Evolutionary conservation across 2,797 vertebrate species (phyloP).

Genomic region (Xiphorhynchus erythropygius): DNA sequence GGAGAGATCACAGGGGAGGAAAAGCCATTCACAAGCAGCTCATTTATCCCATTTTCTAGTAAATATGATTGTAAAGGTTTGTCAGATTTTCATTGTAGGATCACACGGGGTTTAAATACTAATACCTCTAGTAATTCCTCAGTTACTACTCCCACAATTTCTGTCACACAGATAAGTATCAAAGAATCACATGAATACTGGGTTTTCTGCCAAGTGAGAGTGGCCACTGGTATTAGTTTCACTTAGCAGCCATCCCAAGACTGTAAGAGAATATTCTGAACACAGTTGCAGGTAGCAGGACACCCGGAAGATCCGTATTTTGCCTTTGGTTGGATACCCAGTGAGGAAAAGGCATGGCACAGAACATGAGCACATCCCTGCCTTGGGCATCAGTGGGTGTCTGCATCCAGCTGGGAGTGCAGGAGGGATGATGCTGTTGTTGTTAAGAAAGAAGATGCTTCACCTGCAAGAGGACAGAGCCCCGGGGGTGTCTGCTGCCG

Average conservation of each 20-base stretch:
- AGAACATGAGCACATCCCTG: not conserved
- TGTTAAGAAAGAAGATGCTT: not conserved
- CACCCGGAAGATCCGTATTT: not conserved
- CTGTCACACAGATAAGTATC: not conserved
- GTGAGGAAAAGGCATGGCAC: not conserved
- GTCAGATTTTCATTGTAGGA: not conserved
- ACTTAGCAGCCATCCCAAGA: not conserved
- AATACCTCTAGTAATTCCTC: not conserved
- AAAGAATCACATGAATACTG: fast-evolving
- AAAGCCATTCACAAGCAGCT: not conserved
- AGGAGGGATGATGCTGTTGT: not conserved
- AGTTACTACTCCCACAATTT: not conserved
- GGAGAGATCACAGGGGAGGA: not conserved
- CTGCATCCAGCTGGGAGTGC: not conserved
- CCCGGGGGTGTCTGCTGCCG: constrained; percentile 92
- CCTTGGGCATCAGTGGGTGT: not conserved
- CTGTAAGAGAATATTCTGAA: fast-evolving
- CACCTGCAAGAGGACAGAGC: constrained; percentile 94
- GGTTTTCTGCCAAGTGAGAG: not conserved
- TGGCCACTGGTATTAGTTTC: not conserved
- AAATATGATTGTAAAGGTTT: not conserved
- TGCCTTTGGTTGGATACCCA: not conserved
- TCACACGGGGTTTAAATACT: not conserved
- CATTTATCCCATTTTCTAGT: not conserved
- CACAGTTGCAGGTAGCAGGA: not conserved